Base-by-base conservation (phyloP, 1,140 invertebrate species). In the Melanaphis sacchari region DNA sequence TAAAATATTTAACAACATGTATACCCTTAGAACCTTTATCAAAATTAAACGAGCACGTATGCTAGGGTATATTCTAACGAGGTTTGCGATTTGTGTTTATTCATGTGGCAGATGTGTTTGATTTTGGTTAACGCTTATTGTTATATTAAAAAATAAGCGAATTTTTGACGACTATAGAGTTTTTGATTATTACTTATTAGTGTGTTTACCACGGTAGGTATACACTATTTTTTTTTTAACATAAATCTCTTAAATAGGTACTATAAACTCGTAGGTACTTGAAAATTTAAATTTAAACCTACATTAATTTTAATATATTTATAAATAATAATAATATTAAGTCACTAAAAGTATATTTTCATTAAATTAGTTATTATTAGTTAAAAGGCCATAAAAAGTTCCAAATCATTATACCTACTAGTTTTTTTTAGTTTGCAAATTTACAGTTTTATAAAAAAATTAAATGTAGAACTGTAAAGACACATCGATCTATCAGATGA, bases 1-100 rank as follows among this genome's bases (percentile, higher is more conserved):
- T 93, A 93, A 93, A 84, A 84, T 93, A 93, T 93, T 93, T 82
- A 93, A 93, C 91, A 84, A 93, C 91, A 46, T 54, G 66, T 36
- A 82, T 84, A 93, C 91, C 91, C 91, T 84, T 46, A 82, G 38
- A 93, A 54, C 76, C 81, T 92, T 93, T 85, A 84, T 93, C 24
- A 84, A 84, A 52, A 84, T 93, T 52, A 82, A 93, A 93, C 91
- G 81, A 93, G 76, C 43, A 81, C 81, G 84, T 38, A 92, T 84
- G 76, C 8, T 26, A 2, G 36, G 87, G 76, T 92, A 52, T 4
- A 38, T 38, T 92, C n/a, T 43, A 46, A 43, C n/a, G 46, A 85
- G 59, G 54, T 93, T 93, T 82, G 91, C 81, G 81, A 84, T 46
- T 84, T 54, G 46, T 93, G 81, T 93, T 93, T 93, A 82, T 43